Evolutionary conservation across 2,888 invertebrate species (phyloP).

Genomic region (Pilophorus perplexus): DNA sequence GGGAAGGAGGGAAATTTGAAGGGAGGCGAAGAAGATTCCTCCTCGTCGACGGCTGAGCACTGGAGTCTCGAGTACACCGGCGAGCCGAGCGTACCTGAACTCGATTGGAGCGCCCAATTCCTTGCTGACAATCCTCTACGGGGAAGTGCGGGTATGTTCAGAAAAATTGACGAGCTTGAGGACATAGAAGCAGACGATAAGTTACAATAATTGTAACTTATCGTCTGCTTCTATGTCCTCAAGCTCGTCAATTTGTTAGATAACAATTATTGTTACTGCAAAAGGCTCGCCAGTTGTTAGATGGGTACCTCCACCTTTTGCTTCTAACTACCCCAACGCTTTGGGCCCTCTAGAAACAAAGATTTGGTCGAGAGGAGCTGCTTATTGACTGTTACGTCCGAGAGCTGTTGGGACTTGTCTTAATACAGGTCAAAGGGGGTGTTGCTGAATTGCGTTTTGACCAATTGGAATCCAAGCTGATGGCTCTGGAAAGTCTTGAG

Average conservation of each 20-base stretch:
- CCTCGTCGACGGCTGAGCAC: conserved; percentile 40
- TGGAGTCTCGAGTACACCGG: conserved; percentile 43
- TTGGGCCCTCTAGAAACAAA: no score
- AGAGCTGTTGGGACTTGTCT: no score
- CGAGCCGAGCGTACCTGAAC: conserved; percentile 14
- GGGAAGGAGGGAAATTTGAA: conserved; percentile 55
- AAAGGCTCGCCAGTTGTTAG: no score
- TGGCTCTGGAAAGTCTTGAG: no score
- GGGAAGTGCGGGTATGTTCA: neutral
- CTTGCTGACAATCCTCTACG: conserved; percentile 10
- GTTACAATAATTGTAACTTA: no score
- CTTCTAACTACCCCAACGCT: no score
- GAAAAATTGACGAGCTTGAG: neutral
- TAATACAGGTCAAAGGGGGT: no score
- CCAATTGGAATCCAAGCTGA: no score
- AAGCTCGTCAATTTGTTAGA: neutral
- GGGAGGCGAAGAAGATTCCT: conserved; percentile 22
- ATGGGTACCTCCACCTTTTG: no score
- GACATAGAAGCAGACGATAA: neutral
- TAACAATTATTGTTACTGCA: neutral
- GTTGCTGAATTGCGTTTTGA: no score
- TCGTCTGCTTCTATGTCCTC: neutral
- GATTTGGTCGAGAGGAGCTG: no score
- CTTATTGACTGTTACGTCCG: no score
- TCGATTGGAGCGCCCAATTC: conserved; percentile 29